Percentiles rank a stretch among this genome's conserved stretches.
phyloP scores from a whole-genome alignment of 2,888 invertebrate species.

The Linnaemya vulpina region DNA sequence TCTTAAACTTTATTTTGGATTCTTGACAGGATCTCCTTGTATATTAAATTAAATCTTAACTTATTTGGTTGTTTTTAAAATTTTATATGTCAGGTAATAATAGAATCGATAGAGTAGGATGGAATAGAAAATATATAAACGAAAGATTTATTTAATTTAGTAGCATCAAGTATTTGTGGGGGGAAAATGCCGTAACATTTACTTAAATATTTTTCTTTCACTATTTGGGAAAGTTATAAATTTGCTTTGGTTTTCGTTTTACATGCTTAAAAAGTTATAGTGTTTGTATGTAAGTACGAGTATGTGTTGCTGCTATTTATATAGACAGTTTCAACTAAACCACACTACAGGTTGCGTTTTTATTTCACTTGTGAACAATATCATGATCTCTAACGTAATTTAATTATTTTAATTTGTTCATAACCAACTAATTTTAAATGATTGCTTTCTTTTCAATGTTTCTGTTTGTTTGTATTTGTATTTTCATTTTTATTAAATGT shows the following conservation, averaged over 20 bases:
- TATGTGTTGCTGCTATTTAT: slow-evolving; percentile 21
- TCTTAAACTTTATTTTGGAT: slow-evolving; percentile 19
- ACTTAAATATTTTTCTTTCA: background rate
- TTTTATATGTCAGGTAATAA: background rate
- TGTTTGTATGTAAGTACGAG: no score
- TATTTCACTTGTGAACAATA: slow-evolving; percentile 19
- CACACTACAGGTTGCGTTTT: slow-evolving; percentile 12
- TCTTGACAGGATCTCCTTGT: background rate
- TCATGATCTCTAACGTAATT: slow-evolving; percentile 5
- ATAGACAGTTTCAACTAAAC: slow-evolving; percentile 23
- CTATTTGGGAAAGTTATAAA: background rate
- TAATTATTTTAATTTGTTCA: slow-evolving; percentile 45
- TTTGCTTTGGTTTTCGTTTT: slow-evolving; percentile 1
- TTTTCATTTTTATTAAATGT: slow-evolving; percentile 37
- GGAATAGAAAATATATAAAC: no score
- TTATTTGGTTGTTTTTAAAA: slow-evolving; percentile 17
- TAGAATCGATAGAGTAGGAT: background rate
- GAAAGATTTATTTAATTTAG: background rate
- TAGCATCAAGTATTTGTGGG: background rate
- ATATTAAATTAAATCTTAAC: background rate
- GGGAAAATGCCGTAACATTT: slow-evolving; percentile 26
- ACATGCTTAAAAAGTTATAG: slow-evolving; percentile 16
- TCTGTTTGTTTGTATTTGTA: slow-evolving; percentile 55
- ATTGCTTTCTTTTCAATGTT: slow-evolving; percentile 74
- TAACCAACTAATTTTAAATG: slow-evolving; percentile 73